Base-by-base conservation (phyloP, 2,797 vertebrate species). In the Amblyraja radiata region DNA sequence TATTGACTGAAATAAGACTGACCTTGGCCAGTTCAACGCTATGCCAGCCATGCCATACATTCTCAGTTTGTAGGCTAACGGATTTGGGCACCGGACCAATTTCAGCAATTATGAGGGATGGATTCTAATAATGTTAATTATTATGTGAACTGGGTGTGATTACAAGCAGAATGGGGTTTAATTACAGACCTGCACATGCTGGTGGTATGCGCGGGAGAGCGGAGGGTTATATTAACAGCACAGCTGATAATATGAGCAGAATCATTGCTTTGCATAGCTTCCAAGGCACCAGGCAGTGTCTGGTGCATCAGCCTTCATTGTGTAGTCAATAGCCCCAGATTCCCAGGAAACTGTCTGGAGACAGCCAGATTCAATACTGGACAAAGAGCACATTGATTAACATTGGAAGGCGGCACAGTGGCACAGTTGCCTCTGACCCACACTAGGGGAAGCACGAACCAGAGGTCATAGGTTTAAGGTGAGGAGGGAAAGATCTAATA, bases 71-170 rank as follows among this genome's bases (percentile, higher is more conserved):
- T 18, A 65, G 18, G 84, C 32, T 65, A 23, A n/a, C 21, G 14
- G 6, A 63, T 68, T 78, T 36, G 36, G 77, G 28, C 77, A 78
- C 36, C 1, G 5, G 36, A 36, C 77, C 32, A 36, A 36, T 36
- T 32, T 68, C 2, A 63, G 84, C 84, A 88, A 88, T 88, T 88
- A 88, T 88, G 28, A 68, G 84, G 84, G n/a, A 14, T 88, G 84
- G 84, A 36, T 68, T 88, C 25, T 88, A 88, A 88, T 68, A 63
- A 88, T 36, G 16, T 36, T 88, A 88, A 88, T 88, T 16, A 88
- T 88, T 18, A 23, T 11, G 61, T 68, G 63, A 36, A 88, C n/a
- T 36, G 84, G 18, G 6, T 88, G 84, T 65, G 65, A 88, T 88
- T 88, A 88, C 68, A 68, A 88, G 28, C n/a, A 88, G 6, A 63